Percentiles rank a stretch among this genome's conserved stretches.
Conservation (phyloP, 1,140 invertebrate species). For the Drosophila busckii region DNA sequence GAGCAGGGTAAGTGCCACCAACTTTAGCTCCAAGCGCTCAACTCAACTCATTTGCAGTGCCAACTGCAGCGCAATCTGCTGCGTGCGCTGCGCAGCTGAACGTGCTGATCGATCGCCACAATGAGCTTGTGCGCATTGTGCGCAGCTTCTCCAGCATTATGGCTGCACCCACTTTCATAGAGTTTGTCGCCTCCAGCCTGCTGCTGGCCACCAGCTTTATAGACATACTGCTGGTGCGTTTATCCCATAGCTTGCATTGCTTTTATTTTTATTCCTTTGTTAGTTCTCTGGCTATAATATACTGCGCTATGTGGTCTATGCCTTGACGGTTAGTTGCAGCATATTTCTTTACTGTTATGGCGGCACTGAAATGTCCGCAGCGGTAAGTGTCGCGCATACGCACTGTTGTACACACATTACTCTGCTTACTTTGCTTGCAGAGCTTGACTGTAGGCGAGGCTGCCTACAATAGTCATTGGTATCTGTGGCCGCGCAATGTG, state of each 20-base stretch:
- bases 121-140: constrained; percentile 48
- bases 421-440: not conserved
- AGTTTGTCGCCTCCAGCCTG: constrained; percentile 50
- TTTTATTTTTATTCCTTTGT: not conserved
- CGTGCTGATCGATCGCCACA: constrained; percentile 47
- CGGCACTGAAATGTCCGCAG: constrained; percentile 43
- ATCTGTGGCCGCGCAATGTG: constrained; percentile 41
- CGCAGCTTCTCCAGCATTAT: constrained; percentile 42
- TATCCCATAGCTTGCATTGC: not conserved
- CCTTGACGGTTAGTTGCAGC: constrained; percentile 31
- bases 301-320: constrained; percentile 54
- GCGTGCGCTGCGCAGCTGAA: constrained; percentile 31
- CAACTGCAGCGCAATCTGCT: constrained; percentile 23
- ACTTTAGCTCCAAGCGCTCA: too few relatives aligned
- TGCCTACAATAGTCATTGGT: constrained; percentile 48
- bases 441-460: constrained; percentile 45
- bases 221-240: constrained; percentile 48
- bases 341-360: constrained; percentile 53
- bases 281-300: constrained; percentile 57
- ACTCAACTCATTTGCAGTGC: not conserved
- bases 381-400: constrained; percentile 15
- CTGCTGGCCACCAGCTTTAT: constrained; percentile 60
- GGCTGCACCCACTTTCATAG: constrained; percentile 46
- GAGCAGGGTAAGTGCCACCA: constrained; percentile 9
- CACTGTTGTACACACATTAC: not conserved